A percentile compares a stretch with the other conserved stretches of the same genome.
Evolutionary conservation across 2,797 vertebrate species (phyloP).

Genomic region (Pseudomugil tenellus): DNA sequence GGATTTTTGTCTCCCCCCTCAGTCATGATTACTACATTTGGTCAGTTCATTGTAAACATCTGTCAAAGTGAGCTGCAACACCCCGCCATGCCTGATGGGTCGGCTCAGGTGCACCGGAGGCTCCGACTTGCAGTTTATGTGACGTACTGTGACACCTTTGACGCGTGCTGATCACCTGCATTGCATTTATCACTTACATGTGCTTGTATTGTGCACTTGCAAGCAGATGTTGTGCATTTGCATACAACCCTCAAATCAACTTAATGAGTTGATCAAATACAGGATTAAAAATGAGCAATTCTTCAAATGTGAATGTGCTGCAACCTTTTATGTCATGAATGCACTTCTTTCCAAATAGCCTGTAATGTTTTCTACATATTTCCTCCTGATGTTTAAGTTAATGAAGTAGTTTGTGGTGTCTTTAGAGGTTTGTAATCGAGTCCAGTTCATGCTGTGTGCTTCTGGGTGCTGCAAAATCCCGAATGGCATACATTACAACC

Average conservation of each 20-base stretch:
- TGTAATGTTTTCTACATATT: neutral
- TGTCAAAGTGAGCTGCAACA: neutral
- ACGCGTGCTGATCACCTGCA: neutral
- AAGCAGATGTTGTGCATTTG: conserved; percentile 3
- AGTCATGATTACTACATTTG: conserved; percentile 10
- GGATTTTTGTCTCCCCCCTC: neutral
- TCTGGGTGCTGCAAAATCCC: neutral
- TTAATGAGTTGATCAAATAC: neutral
- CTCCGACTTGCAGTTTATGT: neutral
- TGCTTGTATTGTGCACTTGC: neutral
- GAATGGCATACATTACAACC: neutral
- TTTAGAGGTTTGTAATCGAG: neutral
- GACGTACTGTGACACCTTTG: neutral
- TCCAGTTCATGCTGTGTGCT: neutral
- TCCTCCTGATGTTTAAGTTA: neutral
- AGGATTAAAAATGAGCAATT: neutral
- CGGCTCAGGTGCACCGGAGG: neutral
- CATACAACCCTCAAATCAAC: conserved; percentile 7
- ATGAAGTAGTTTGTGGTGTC: neutral
- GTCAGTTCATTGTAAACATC: conserved; percentile 3
- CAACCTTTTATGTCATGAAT: neutral
- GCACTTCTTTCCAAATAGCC: neutral
- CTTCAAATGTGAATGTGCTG: neutral
- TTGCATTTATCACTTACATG: neutral
- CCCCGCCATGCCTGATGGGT: neutral